Evolutionary conservation across 2,888 invertebrate genomes (phyloP), one percentile per base, ranked within the genome.

Genomic region (Plebejus melissa): DNA sequence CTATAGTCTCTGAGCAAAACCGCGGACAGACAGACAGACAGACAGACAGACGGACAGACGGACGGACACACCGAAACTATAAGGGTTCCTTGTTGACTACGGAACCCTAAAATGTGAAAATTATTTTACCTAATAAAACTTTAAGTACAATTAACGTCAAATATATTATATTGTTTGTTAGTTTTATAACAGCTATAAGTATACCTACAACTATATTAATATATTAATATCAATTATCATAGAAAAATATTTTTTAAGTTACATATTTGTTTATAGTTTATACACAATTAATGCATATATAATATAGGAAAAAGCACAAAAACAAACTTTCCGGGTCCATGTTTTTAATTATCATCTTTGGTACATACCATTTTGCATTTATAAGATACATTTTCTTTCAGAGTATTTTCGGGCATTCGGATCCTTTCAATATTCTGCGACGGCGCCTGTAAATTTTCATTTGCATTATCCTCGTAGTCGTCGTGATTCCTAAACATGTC

Each of bases 341-440:
- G 74, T n/a, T 71, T 75, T 74, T 76, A 75, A 74, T 50, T 28
- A 78, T 79, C 79, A 72, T 89, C 87, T 77, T 85, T 87, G 3
- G 85, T 84, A 79, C 92, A 93, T 46, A 88, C 81, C 87, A 93
- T 87, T 79, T 82, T 87, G 80, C 92, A 93, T 79, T 86, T 88
- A 77, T 91, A 93, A 0, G 88, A 79, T 22, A 87, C 84, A 77
- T 90, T 90, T 83, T 91, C 88, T 80, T 87, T 86, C 50, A 90
- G 78, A 0, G 84, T 76, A 22, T 78, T 75, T 2, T 72, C 76
- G 70, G 22, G 28, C 75, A 60, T 46, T 54, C 9, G 75, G 16
- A 54, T 32, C 65, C n/a, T 76, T 38, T 58, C 57, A 11, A 28
- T 69, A 28, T 58, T 76, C 32, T 46, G 76, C 11, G 75, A 75